These are phyloP conservation scores for Zeus faber DNA, from an alignment of 2,113 vertebrate genomes.

Conservation along the genomic window DNA sequence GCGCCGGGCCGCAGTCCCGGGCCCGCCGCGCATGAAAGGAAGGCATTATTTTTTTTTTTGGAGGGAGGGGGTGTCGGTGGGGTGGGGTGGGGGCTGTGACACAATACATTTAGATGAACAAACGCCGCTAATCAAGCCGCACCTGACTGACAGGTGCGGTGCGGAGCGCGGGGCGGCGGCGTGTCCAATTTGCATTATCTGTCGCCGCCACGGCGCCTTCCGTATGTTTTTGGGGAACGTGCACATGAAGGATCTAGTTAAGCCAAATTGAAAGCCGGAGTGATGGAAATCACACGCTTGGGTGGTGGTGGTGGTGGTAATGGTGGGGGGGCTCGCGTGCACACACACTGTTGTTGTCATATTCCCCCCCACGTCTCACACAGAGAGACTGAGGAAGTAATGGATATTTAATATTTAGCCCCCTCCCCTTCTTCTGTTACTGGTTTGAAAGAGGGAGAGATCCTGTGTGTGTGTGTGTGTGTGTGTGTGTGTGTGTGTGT, in stretches of 20 bases:
- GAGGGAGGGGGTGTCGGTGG: slow-evolving; percentile 38
- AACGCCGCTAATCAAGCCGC: slow-evolving; percentile 49
- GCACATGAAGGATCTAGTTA: slow-evolving; percentile 34
- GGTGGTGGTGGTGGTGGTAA: not conserved
- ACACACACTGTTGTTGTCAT: slow-evolving; percentile 25
- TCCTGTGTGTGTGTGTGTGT: not conserved
- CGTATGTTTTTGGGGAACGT: slow-evolving; percentile 41
- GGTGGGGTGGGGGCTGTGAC: not conserved
- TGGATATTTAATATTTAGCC: slow-evolving; percentile 25
- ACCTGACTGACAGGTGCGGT: slow-evolving; percentile 57
- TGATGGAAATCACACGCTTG: slow-evolving; percentile 4
- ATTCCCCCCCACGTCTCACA: slow-evolving; percentile 17
- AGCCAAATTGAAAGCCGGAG: slow-evolving; percentile 21
- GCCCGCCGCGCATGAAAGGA: slow-evolving; percentile 47
- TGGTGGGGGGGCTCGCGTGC: not conserved
- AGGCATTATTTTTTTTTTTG: slow-evolving; percentile 56
- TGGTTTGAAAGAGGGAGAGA: not conserved
- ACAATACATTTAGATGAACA: slow-evolving; percentile 54
- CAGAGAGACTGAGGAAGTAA: slow-evolving; percentile 21
- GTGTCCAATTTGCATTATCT: too few species aligned
- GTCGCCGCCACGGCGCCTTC: too few species aligned
- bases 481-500: not conserved
- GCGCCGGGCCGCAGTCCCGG: slow-evolving; percentile 39
- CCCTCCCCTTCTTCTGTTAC: slow-evolving; percentile 12
- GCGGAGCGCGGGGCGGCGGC: slow-evolving; percentile 9